Base-by-base conservation (phyloP, 2,888 invertebrate genomes). In the Branchellion lobata region DNA sequence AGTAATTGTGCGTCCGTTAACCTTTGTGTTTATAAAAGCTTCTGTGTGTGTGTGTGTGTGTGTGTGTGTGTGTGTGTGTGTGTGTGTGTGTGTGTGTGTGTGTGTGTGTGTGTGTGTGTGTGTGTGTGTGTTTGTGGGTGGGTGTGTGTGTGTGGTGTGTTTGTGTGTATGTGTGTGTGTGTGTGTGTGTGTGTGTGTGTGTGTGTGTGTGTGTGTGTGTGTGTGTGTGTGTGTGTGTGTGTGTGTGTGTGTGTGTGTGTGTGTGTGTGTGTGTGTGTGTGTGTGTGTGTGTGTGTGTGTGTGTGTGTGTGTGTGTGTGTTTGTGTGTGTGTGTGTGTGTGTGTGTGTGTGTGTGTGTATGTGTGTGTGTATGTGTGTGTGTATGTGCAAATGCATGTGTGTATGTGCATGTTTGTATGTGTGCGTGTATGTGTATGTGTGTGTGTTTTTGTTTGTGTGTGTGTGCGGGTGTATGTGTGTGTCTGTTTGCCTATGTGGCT, bases 261-360 rank as follows among this genome's bases (percentile, higher is more conserved):
- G 21, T n/a, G 47, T 76, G 31, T 31, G 31, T 76, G 51, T 57
- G 27, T 29, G 51, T 76, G 76, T n/a, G 21, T 65, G 61, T n/a
- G 2, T 65, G 31, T 51, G 31, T 51, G 14, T 1, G 36, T 71
- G 29, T 34, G 34, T 27, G 40, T 74, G 47, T 31, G 27, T 24
- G 36, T 40, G n/a, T 47, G 24, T 40, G 36, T 47, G 36, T 73
- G 47, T 73, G 29, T n/a, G 74, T 24, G 47, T 47, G 24, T 1
- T 33, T 73, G 27, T 65, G 65, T 65, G 65, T 65, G 65, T 65
- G 65, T 65, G 65, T 65, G 65, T 65, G 65, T 65, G 76, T 51
- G 33, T 51, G 57, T 53, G 57, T 76, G 53, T 51, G 76, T 33
- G 74, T 76, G 14, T 33, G 34, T 14, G 57, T 2, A 14, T 40